Conservation (phyloP, 2,797 vertebrate species). For the Sebastes kiyomatsui region DNA sequence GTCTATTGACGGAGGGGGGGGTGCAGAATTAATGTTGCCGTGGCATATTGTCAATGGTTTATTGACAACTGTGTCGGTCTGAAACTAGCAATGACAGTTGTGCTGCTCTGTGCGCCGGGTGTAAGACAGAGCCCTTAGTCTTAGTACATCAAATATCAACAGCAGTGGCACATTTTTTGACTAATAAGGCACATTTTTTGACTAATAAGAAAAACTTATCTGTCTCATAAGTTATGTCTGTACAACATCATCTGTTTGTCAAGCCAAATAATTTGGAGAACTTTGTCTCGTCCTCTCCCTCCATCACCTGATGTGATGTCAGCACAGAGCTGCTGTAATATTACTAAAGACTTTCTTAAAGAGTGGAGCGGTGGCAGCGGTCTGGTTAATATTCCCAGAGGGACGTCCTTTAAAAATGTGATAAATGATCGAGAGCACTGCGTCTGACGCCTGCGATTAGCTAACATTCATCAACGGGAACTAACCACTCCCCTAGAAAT, state of each 20-base stretch:
- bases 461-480: slow-evolving; percentile 63
- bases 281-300: not conserved
- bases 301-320: slow-evolving; percentile 21
- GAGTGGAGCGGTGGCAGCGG: slow-evolving; percentile 38
- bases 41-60: not conserved
- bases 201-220: not conserved
- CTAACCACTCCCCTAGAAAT: slow-evolving; percentile 51
- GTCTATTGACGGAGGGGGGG: not conserved
- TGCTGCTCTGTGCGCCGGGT: not conserved
- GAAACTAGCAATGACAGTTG: not conserved
- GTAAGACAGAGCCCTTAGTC: not conserved
- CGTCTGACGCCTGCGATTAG: slow-evolving; percentile 62
- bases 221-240: not conserved
- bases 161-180: not conserved
- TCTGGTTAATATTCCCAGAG: slow-evolving; percentile 62
- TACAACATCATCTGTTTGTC: not conserved
- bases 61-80: not conserved
- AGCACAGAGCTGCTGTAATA: slow-evolving; percentile 35
- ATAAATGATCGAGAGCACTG: slow-evolving; percentile 45
- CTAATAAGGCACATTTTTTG: not conserved
- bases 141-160: not conserved
- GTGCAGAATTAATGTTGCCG: not conserved
- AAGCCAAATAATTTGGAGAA: not conserved
- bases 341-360: slow-evolving; percentile 56
- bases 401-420: slow-evolving; percentile 63